Evolutionary conservation across 2,888 invertebrate species (phyloP), one percentile per base, ranked within the genome.

Genomic region (Ichneumoninae sp.): DNA sequence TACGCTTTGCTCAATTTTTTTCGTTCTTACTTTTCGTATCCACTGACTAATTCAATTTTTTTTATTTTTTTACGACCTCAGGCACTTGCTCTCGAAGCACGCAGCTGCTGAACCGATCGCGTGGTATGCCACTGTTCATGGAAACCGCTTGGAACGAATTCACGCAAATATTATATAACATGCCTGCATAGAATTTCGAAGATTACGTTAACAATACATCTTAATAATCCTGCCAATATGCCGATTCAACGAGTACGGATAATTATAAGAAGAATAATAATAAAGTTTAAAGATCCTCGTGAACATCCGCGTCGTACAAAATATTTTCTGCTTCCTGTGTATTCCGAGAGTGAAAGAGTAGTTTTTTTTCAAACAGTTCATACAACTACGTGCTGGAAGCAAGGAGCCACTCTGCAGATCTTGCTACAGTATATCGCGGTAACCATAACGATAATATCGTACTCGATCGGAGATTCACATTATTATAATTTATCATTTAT

Each of bases 381-480:
- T 13, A 74, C 52, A 81, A 63, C 86, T 81, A 78, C 87, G 77
- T 73, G 70, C 86, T 78, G 83, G 66, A 85, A 85, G 83, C 86
- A 84, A 88, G 74, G 75, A 83, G 36, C 74, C 70, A 70, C 44
- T 22, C 30, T 65, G 87, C 85, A 85, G 87, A 88, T 88, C 86
- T 87, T 87, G 80, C 80, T 86, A 87, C 85, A 81, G 83, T 87
- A 83, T 86, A 66, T 76, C 88, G 87, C 87, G 73, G 60, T 89
- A 88, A 88, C 87, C 89, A 88, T 87, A 85, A 87, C 85, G 83
- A 90, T 90, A 89, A 86, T 88, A 89, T 88, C 87, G 85, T 89
- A 86, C 83, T 85, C 88, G 87, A 90, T 89, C 85, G 69, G 88
- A 85, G 81, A 89, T 85, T 87, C 84, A 83, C 84, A 83, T 89